Evolutionary conservation across 2,888 invertebrate genomes (phyloP).

Genomic region (Agrochola lychnidis): DNA sequence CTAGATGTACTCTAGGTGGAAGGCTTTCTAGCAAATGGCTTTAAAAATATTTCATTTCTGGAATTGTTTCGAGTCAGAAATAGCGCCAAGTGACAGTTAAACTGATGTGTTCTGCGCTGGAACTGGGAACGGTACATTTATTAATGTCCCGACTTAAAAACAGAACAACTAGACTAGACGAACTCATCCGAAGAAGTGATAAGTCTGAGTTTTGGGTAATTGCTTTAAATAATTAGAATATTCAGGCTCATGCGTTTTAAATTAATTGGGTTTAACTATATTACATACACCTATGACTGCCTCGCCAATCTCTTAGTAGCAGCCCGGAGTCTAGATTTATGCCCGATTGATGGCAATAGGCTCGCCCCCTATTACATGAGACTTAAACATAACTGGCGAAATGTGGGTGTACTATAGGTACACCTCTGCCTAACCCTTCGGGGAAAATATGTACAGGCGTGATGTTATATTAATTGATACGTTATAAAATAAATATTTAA

Average conservation of each 20-base stretch:
- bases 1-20: constrained; percentile 75
- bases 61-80: constrained; percentile 87
- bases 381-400: too few relatives aligned
- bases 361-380: too few relatives aligned
- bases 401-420: too few relatives aligned
- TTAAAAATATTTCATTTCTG: constrained; percentile 89
- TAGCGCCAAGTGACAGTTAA: constrained; percentile 87
- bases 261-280: neutral
- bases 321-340: too few relatives aligned
- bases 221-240: constrained; percentile 6
- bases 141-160: constrained; percentile 79
- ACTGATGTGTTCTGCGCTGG: constrained; percentile 83
- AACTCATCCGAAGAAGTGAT: constrained; percentile 61
- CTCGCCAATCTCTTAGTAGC: too few relatives aligned
- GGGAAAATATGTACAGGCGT: too few relatives aligned
- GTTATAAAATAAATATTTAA: neutral
- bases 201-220: constrained; percentile 27
- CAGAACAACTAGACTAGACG: constrained; percentile 59
- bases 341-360: too few relatives aligned
- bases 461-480: neutral
- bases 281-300: too few relatives aligned
- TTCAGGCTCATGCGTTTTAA: neutral
- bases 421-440: too few relatives aligned
- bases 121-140: constrained; percentile 83
- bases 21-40: constrained; percentile 88